Base-by-base conservation (phyloP, 2,888 invertebrate genomes). In the Piscicola geometra region DNA sequence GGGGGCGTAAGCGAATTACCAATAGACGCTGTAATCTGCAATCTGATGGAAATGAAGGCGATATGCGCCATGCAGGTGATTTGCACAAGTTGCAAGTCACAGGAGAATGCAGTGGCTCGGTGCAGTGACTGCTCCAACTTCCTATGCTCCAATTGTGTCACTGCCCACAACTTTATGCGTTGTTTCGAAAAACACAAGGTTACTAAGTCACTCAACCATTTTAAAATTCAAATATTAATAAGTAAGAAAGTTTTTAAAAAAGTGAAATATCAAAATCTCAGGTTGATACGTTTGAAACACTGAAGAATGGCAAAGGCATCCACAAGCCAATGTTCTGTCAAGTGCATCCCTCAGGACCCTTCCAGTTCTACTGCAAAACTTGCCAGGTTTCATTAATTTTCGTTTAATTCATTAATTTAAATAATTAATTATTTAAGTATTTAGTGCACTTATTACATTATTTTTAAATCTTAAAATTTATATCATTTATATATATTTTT, bases 121-220 rank as follows among this genome's bases (percentile, higher is more conserved):
- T 97, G 96, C 87, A 92, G 92, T 81, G 94, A 96, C 85, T 97
- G 96, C 87, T 93, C 93, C 83, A 93, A 93, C 86, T 92, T 94
- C 85, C 88, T 97, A 71, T 96, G 96, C 87, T 90, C 91, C 78
- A 93, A 93, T 84, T 97, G 96, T 87, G 93, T 94, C 82, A 92
- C 93, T 60, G 96, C 96, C 77, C 96, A 97, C 86, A 92, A 93
- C 86, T 94, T 92, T 84, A 96, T 96, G 96, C 90, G 94, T 80
- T 94, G 95, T 87, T 97, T 97, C 85, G 95, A 96, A 86, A 93
- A 93, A 82, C 96, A 97, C 85, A 84, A 85, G 83, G 88, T 87
- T 25, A 25, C 52, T 30, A 30, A 32, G 35, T 72, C 28, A 12
- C 12, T 12, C 21, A 30, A 12, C 21, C 21, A 12, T 30, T 64